phyloP scores from a whole-genome alignment of 2,888 invertebrate species.

The Galeopsomyia nigrocyanea region DNA sequence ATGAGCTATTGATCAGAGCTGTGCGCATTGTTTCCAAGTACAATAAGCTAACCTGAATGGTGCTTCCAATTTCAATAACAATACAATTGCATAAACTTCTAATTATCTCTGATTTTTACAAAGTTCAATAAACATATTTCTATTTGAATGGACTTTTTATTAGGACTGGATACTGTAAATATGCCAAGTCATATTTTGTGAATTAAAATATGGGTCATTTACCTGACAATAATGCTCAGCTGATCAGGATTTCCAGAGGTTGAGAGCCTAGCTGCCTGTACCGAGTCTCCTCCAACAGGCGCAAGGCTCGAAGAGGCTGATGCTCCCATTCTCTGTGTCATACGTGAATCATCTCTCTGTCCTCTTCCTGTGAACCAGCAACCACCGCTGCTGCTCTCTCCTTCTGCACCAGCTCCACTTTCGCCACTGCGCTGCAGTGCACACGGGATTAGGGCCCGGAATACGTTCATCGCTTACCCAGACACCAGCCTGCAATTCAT shows the following conservation, averaged over 20 bases:
- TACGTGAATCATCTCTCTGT: constrained; percentile 64
- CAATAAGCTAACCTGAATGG: background rate
- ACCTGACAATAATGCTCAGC: constrained; percentile 66
- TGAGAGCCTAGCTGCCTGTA: constrained; percentile 67
- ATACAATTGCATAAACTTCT: constrained; percentile 1
- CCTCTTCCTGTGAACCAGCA: constrained; percentile 65
- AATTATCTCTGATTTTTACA: background rate
- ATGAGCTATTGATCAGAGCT: too few relatives aligned
- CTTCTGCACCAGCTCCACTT: constrained; percentile 58
- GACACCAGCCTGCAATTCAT: constrained; percentile 69
- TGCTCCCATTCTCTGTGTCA: constrained; percentile 69
- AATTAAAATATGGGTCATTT: constrained; percentile 14
- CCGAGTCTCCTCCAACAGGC: constrained; percentile 66
- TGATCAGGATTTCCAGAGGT: constrained; percentile 65
- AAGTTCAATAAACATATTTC: too few relatives aligned
- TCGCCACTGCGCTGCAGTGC: constrained; percentile 72
- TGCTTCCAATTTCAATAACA: background rate
- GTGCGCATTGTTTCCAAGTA: too few relatives aligned
- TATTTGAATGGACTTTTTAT: too few relatives aligned
- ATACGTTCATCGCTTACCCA: constrained; percentile 74
- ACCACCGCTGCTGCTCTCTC: constrained; percentile 55
- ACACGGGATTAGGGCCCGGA: constrained; percentile 73
- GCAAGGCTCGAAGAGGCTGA: constrained; percentile 68
- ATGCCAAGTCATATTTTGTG: too few relatives aligned
- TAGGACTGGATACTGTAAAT: too few relatives aligned